Percentiles rank a stretch among this genome's conserved stretches.
Evolutionary conservation across 2,113 vertebrate genomes (phyloP).

Genomic region (Garra rufa): DNA sequence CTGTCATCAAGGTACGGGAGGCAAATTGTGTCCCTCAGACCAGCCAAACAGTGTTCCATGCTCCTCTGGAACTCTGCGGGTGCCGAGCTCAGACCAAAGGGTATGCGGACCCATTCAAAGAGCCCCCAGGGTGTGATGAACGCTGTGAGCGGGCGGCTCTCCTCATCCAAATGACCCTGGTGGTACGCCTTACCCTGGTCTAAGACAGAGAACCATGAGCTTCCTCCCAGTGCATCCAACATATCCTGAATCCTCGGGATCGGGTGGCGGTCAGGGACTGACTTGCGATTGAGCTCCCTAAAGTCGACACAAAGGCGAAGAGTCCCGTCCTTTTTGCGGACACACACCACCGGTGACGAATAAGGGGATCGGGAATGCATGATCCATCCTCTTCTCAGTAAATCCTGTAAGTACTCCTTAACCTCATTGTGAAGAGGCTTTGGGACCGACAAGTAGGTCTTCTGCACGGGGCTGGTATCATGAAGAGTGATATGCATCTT

Average conservation of each 20-base stretch:
- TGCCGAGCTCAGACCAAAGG: conserved; percentile 23
- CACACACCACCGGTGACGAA: background rate
- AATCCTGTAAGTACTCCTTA: background rate
- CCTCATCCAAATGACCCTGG: conserved; percentile 21
- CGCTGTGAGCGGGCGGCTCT: background rate
- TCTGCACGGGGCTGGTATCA: background rate
- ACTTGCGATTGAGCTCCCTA: background rate
- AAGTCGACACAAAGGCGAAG: background rate
- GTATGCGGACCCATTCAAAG: background rate
- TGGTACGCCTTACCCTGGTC: conserved; percentile 13
- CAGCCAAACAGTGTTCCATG: conserved; percentile 19
- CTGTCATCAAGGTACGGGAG: conserved; percentile 39
- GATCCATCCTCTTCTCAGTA: background rate
- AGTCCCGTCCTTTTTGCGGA: background rate
- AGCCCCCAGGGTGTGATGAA: background rate
- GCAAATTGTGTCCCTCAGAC: background rate
- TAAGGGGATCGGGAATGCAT: background rate
- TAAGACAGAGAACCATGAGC: background rate
- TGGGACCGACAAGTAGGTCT: background rate
- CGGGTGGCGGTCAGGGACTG: background rate
- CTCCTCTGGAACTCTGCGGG: conserved; percentile 41
- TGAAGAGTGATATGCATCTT: background rate
- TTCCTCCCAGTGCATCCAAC: background rate
- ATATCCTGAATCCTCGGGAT: background rate
- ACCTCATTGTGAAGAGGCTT: background rate